These are phyloP conservation scores for Scaptomyza hsui DNA, from an alignment of 1,140 invertebrate genomes.

Conservation along the genomic window DNA sequence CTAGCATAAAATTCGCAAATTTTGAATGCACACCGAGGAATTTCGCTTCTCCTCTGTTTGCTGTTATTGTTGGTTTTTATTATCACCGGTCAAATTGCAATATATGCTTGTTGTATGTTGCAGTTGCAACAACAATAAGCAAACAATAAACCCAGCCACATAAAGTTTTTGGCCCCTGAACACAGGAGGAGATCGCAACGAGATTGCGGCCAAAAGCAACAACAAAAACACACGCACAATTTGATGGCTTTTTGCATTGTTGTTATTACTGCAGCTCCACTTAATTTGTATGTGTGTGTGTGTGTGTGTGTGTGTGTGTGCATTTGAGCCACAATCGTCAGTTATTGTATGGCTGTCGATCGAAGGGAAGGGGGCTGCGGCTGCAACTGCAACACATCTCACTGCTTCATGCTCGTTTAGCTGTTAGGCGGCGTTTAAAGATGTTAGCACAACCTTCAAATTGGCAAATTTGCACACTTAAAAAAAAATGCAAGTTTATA, in stretches of 20 bases:
- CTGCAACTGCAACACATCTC: background rate
- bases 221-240: conserved; percentile 49
- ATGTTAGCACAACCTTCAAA: no score
- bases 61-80: conserved; percentile 3
- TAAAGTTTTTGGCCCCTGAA: conserved; percentile 23
- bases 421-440: no score
- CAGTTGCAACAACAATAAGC: conserved; percentile 11
- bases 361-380: background rate
- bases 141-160: conserved; percentile 25
- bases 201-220: conserved; percentile 44
- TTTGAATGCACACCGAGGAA: conserved; percentile 51
- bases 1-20: conserved; percentile 19
- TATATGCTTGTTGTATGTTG: conserved; percentile 31
- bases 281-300: conserved; percentile 75
- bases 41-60: conserved; percentile 8
- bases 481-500: no score
- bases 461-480: no score
- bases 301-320: conserved; percentile 60
- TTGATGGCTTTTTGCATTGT: conserved; percentile 76
- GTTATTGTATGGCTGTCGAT: conserved; percentile 17
- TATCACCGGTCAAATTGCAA: conserved; percentile 61
- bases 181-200: conserved; percentile 29
- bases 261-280: conserved; percentile 73
- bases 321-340: conserved; percentile 41
- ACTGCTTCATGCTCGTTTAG: no score